Evolutionary conservation across 2,888 invertebrate genomes (phyloP), one percentile per base, ranked within the genome.

Genomic region (Dugesia japonica): DNA sequence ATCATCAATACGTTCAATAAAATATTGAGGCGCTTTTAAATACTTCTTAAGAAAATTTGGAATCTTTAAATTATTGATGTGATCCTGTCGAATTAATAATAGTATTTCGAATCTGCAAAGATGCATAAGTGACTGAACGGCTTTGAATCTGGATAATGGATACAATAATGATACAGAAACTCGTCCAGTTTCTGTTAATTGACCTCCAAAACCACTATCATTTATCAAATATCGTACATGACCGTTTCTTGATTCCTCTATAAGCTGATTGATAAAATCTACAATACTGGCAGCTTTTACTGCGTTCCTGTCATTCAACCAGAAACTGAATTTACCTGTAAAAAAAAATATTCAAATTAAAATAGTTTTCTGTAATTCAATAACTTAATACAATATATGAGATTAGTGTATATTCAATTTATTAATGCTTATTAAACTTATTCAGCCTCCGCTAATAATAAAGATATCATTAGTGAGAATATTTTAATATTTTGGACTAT

Each of bases 11-110:
- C n/a, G 4, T 56, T 56, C 56, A 56, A 56, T 56, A 56, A 56
- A 56, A 56, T 56, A 56, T 56, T 56, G 56, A 56, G 56, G 56
- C 56, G 56, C n/a, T 56, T 56, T 56, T 23, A 4, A 56, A 56
- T 13, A 13, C 4, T n/a, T n/a, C 17, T 56, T 56, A 9, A 56
- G 23, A 56, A 56, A 56, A 56, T 56, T 56, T 56, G 56, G 56
- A 56, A 56, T 56, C 7, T 56, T 4, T 20, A 56, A 23, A n/a
- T 23, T 56, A 23, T 56, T 56, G 56, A 56, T 56, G 56, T 56
- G 56, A 56, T 56, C 56, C 56, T 56, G 56, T 7, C 56, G 4
- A 13, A 56, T 56, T n/a, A 56, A 7, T 23, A n/a, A 4, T 56
- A 56, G 17, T 56, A 56, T 56, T n/a, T 56, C 56, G 17, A 56